Conservation (phyloP, 2,797 vertebrate species). For the Galaxias olidus region DNA sequence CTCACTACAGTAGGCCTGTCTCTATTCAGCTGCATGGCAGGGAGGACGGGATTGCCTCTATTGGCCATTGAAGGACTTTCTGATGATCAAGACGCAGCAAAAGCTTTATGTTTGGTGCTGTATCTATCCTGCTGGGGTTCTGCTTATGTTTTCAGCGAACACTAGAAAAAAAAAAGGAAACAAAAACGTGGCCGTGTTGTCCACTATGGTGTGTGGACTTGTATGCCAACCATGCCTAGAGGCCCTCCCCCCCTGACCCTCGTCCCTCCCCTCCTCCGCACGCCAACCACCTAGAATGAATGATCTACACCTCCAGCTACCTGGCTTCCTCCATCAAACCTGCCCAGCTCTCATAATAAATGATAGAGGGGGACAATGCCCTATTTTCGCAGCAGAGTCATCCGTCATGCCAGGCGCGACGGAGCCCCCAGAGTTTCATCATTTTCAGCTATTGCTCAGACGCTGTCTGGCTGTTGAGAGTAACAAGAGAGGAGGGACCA, state of each 20-base stretch:
- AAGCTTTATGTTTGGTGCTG: neutral
- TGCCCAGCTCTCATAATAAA: slow-evolving; percentile 81
- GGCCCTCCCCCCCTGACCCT: neutral
- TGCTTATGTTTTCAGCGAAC: too few relatives aligned
- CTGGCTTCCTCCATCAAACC: slow-evolving; percentile 75
- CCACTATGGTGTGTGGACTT: neutral
- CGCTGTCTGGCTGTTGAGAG: slow-evolving; percentile 30
- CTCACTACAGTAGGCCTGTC: too few relatives aligned
- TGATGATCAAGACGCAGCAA: neutral
- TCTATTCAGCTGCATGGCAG: neutral
- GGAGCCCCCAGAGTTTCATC: slow-evolving; percentile 74
- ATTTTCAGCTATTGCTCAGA: slow-evolving; percentile 75
- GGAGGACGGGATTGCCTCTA: neutral
- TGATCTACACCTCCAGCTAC: slow-evolving; percentile 73
- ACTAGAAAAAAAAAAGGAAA: too few relatives aligned
- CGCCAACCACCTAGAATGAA: slow-evolving; percentile 70
- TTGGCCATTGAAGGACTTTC: neutral
- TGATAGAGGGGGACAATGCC: slow-evolving; percentile 80
- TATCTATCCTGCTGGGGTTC: neutral
- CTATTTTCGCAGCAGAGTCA: slow-evolving; percentile 77
- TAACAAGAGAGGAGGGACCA: slow-evolving; percentile 59
- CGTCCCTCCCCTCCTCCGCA: slow-evolving; percentile 10
- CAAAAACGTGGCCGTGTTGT: too few relatives aligned
- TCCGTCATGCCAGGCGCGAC: slow-evolving; percentile 76
- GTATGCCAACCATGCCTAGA: neutral